Percentiles rank a stretch among this genome's conserved stretches.
Evolutionary conservation across 2,797 vertebrate species (phyloP).

Genomic region (Chlorospingus semifuscus): DNA sequence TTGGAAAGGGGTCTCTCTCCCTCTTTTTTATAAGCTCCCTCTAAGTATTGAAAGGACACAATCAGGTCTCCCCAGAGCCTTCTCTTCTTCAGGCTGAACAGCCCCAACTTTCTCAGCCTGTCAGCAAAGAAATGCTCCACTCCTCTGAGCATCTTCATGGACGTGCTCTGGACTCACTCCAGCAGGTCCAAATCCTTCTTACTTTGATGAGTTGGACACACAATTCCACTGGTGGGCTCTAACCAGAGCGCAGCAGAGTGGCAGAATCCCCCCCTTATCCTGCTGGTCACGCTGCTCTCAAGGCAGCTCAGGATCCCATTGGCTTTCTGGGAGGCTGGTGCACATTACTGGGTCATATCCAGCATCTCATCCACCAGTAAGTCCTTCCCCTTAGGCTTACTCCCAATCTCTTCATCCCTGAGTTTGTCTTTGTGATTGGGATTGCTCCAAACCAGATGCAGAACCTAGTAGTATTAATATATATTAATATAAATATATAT

Average conservation of each 20-base stretch:
- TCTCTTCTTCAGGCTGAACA: neutral
- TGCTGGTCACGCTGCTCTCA: fast-evolving
- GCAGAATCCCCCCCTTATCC: neutral
- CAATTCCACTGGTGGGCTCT: neutral
- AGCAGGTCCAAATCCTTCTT: neutral
- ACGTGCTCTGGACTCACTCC: fast-evolving
- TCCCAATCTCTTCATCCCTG: neutral
- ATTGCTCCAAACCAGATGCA: fast-evolving
- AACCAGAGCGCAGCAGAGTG: neutral
- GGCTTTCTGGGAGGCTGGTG: neutral
- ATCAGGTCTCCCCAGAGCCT: neutral
- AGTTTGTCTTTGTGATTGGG: neutral
- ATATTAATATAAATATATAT: too few relatives aligned
- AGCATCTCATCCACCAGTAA: neutral
- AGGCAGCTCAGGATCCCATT: fast-evolving
- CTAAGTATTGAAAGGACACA: neutral
- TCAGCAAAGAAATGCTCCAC: neutral
- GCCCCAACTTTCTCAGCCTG: neutral
- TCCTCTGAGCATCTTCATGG: neutral
- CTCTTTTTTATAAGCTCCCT: neutral
- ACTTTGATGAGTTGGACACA: fast-evolving
- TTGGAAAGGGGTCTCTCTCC: neutral
- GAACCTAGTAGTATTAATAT: too few relatives aligned
- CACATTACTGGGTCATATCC: neutral
- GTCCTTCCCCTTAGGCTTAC: neutral